Base-by-base conservation (phyloP, 2,797 vertebrate species). In the Sebastiscus tertius region DNA sequence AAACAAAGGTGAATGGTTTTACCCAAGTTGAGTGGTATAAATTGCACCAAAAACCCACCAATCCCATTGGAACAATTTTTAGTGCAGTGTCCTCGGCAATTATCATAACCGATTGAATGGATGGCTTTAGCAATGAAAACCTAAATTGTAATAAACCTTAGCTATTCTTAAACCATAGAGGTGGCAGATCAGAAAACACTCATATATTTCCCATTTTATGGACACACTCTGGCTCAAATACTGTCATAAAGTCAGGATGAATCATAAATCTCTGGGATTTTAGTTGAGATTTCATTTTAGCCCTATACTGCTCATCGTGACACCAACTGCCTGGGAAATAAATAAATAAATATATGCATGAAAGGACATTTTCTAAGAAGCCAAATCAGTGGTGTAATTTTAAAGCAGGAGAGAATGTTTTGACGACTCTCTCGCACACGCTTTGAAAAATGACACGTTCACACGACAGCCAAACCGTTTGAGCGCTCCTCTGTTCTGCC, bases 401-500 rank as follows among this genome's bases (percentile, higher is more conserved):
- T 60, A 31, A 39, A 71, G 46, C 73, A 72, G 61, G 33, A 65
- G 20, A 78, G 20, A 78, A 58, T 24, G 36, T 55, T 67, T 31
- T 56, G 22, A 79, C 9, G 3, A 27, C 29, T 46, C 24, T 13
- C 55, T 80, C 13, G 58, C 14, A 55, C 36, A 36, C 39, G 0
- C 34, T 58, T 49, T 34, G 26, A 74, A 71, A 62, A 63, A 49
- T 60, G 13, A 64, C 11, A 78, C 31, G 58, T 66, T 64, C 5
- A 33, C n/a, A 33, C 1, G 8, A 14, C 34, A 65, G 34, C 6
- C 22, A 4, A 59, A 8, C n/a, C 4, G 3, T 65, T 61, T 9
- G 3, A 82, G 27, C 11, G 2, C 34, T 46, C 24, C 24, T 61
- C 62, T 76, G 31, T 75, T 81, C 75, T 68, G 36, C 60, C 49